A percentile compares a stretch with the other conserved stretches of the same genome.
phyloP scores from a whole-genome alignment of 2,888 invertebrate species.

The Piscicola geometra region DNA sequence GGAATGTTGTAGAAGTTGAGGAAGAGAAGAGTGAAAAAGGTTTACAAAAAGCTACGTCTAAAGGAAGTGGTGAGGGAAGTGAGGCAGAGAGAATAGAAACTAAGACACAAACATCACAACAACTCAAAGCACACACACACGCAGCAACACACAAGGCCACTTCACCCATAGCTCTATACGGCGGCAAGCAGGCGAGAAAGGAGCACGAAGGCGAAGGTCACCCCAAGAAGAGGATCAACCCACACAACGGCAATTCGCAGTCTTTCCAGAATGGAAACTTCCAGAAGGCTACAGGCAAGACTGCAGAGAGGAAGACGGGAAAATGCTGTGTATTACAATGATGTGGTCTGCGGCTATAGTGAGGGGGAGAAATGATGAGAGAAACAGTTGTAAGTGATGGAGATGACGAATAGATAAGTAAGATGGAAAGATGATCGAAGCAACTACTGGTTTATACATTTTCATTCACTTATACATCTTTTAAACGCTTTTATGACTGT shows the following conservation, averaged over 20 bases:
- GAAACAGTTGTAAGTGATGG: too few relatives aligned
- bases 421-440: too few relatives aligned
- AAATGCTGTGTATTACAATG: slow-evolving; percentile 1
- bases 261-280: not conserved
- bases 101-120: not conserved
- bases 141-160: not conserved
- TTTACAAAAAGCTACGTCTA: not conserved
- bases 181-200: not conserved
- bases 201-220: too few relatives aligned
- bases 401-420: too few relatives aligned
- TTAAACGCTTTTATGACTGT: too few relatives aligned
- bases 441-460: too few relatives aligned
- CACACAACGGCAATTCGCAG: not conserved
- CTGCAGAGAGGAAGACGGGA: not conserved
- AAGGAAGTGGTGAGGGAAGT: not conserved
- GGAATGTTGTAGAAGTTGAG: not conserved
- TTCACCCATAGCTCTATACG: too few relatives aligned
- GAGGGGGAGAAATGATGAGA: too few relatives aligned
- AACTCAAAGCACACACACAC: not conserved
- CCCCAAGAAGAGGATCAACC: not conserved
- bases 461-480: too few relatives aligned
- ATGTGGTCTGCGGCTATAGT: too few relatives aligned
- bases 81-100: not conserved
- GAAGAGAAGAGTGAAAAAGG: not conserved
- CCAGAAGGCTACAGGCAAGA: not conserved